Evolutionary conservation across 2,888 invertebrate genomes (phyloP).

Genomic region (Lottia scabra): DNA sequence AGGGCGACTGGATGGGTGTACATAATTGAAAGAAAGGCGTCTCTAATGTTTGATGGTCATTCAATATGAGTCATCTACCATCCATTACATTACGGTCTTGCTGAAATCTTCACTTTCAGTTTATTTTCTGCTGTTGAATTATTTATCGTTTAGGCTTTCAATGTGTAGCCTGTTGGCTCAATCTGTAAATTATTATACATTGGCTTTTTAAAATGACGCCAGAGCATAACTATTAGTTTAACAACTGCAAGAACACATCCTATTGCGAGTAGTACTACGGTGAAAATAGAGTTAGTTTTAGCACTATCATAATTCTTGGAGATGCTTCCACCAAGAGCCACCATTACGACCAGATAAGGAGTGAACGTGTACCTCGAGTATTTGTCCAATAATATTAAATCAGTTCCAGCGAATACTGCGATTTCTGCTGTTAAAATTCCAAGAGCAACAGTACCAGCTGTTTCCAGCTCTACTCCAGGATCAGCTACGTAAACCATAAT

Average conservation of each 20-base stretch:
- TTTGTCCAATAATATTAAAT: conserved; percentile 55
- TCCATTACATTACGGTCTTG: too few species aligned
- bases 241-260: conserved; percentile 26
- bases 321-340: conserved; percentile 56
- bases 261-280: conserved; percentile 43
- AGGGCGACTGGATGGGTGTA: too few species aligned
- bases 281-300: conserved; percentile 49
- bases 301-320: conserved; percentile 48
- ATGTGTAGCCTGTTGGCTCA: not conserved
- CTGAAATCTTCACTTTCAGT: too few species aligned
- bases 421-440: conserved; percentile 49
- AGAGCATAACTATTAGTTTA: conserved; percentile 34
- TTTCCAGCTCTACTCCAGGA: not conserved
- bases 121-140: too few species aligned
- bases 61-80: too few species aligned
- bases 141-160: too few species aligned
- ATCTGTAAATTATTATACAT: not conserved
- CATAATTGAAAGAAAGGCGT: too few species aligned
- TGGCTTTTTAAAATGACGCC: conserved; percentile 33
- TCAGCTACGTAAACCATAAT: conserved; percentile 45
- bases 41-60: too few species aligned
- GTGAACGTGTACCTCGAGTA: conserved; percentile 62
- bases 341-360: conserved; percentile 59
- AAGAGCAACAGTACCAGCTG: conserved; percentile 50
- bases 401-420: conserved; percentile 51